Evolutionary conservation across 2,797 vertebrate species (phyloP).

Genomic region (Phoxinus dragarum): DNA sequence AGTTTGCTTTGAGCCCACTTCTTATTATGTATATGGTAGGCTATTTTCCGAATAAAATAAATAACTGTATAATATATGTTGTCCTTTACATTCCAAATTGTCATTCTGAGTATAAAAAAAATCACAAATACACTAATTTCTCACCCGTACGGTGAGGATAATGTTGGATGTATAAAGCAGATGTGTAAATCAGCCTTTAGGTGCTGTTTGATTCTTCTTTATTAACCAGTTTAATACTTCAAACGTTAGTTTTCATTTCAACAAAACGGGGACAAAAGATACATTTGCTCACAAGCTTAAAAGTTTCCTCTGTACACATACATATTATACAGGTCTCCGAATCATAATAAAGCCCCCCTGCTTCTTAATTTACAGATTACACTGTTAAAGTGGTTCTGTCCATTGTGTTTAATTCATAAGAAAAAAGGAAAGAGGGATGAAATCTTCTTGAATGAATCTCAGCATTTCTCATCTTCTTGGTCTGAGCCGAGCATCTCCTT

Average conservation of each 20-base stretch:
- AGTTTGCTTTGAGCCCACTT: not conserved
- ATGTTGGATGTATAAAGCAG: no score
- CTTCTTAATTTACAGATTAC: not conserved
- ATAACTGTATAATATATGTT: no score
- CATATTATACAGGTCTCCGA: not conserved
- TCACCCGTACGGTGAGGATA: no score
- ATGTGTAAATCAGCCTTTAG: no score
- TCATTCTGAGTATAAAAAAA: no score
- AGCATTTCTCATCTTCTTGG: conserved; percentile 56
- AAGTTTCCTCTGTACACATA: not conserved
- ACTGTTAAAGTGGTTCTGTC: not conserved
- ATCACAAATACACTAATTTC: not conserved
- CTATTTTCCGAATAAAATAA: not conserved
- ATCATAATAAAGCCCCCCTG: not conserved
- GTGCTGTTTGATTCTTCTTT: conserved; percentile 74
- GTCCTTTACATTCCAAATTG: no score
- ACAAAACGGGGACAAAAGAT: not conserved
- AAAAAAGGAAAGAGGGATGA: not conserved
- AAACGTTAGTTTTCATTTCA: conserved; percentile 72
- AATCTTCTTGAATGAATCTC: not conserved
- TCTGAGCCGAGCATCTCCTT: conserved; percentile 78
- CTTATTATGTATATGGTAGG: not conserved
- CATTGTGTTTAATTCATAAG: not conserved
- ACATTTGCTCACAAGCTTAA: not conserved
- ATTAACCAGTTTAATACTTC: conserved; percentile 83